These are phyloP conservation scores for Lepisosteus oculatus DNA, from an alignment of 2,113 vertebrate genomes.

Conservation along the genomic window DNA sequence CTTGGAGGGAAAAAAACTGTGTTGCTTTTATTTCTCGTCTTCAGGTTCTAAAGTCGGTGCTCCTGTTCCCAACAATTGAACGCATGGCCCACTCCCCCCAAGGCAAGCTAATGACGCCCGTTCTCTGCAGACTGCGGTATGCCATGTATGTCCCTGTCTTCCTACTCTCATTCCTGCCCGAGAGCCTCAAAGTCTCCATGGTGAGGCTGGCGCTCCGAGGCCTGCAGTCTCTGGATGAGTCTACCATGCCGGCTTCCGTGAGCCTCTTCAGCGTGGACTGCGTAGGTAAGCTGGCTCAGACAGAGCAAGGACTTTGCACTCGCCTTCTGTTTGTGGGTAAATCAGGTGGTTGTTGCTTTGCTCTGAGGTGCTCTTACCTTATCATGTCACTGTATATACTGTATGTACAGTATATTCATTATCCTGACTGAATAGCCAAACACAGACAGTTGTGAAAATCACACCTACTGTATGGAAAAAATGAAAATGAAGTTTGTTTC, in stretches of 20 bases:
- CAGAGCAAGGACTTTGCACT: neutral
- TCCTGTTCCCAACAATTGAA: conserved; percentile 94
- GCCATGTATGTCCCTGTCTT: conserved; percentile 74
- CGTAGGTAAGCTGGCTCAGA: conserved; percentile 67
- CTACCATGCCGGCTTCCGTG: conserved; percentile 53
- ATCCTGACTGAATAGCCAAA: too few species aligned
- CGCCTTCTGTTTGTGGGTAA: neutral
- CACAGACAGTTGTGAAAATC: too few species aligned
- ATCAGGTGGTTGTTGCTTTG: too few species aligned
- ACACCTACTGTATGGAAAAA: too few species aligned
- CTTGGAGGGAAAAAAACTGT: neutral
- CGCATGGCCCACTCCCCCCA: conserved; percentile 82
- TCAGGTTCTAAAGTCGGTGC: conserved; percentile 79
- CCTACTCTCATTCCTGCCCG: conserved; percentile 80
- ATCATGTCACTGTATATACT: too few species aligned
- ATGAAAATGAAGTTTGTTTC: too few species aligned
- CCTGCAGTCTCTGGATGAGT: conserved; percentile 50
- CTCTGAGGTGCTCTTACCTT: too few species aligned
- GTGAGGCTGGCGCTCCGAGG: conserved; percentile 53
- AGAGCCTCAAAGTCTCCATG: conserved; percentile 65
- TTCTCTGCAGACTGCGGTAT: conserved; percentile 84
- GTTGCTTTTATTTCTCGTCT: conserved; percentile 9
- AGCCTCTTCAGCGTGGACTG: conserved; percentile 77
- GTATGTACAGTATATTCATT: too few species aligned
- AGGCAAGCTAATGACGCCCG: conserved; percentile 80